Percentiles rank a stretch among this genome's conserved stretches.
Conservation (phyloP, 2,797 vertebrate genomes). For the Epinephelus malabaricus region DNA sequence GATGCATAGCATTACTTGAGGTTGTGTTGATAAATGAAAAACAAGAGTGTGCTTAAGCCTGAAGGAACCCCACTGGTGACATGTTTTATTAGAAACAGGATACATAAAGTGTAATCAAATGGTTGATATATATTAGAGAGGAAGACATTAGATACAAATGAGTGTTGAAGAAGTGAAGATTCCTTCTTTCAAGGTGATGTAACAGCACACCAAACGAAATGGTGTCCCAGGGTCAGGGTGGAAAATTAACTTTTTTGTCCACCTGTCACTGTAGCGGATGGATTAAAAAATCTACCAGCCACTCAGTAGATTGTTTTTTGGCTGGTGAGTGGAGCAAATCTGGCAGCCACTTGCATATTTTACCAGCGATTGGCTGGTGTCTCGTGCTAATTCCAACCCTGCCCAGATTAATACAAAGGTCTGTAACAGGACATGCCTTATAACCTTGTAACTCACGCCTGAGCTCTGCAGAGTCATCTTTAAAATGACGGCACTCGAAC, state of each 20-base stretch:
- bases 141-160: not conserved
- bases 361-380: no score
- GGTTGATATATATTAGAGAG: slow-evolving; percentile 1
- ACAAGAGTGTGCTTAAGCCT: not conserved
- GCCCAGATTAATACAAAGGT: not conserved
- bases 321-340: no score
- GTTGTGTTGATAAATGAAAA: slow-evolving; percentile 12
- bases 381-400: no score
- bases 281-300: no score
- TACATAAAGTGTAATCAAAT: not conserved
- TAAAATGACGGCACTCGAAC: slow-evolving; percentile 7
- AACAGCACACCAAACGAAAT: not conserved
- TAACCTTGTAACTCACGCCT: slow-evolving; percentile 11
- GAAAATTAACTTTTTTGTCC: no score
- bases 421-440: not conserved
- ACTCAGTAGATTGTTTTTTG: no score
- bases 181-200: not conserved
- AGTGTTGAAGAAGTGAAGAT: not conserved
- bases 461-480: slow-evolving; percentile 40
- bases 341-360: no score
- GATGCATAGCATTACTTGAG: not conserved
- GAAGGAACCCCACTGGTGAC: not conserved
- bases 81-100: not conserved
- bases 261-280: no score
- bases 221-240: not conserved